These are phyloP conservation scores for Heliconius himera DNA, from an alignment of 1,140 invertebrate genomes.

Conservation along the genomic window DNA sequence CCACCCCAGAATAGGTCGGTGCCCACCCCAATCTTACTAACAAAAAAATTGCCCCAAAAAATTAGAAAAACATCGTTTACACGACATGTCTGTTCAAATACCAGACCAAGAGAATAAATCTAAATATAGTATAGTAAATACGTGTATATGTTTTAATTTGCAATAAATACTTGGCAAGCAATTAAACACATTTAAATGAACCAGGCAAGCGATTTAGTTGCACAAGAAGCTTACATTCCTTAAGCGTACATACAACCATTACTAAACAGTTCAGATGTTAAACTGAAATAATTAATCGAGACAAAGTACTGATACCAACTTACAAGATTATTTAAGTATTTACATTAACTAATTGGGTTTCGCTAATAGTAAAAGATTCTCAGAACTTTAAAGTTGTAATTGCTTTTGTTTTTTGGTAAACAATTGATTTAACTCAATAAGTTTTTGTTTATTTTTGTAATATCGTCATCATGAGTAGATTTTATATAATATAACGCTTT, in stretches of 20 bases:
- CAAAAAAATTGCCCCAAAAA: too few relatives aligned
- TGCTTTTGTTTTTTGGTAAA: neutral
- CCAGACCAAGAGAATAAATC: neutral
- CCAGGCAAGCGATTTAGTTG: neutral
- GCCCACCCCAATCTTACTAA: too few relatives aligned
- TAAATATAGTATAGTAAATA: neutral
- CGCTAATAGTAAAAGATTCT: conserved; percentile 24
- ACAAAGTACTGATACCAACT: conserved; percentile 24
- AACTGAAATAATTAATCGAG: conserved; percentile 45
- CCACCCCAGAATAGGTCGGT: too few relatives aligned
- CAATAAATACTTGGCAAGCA: neutral
- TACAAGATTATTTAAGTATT: conserved; percentile 29
- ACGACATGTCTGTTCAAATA: too few relatives aligned
- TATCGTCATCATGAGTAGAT: too few relatives aligned
- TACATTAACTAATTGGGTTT: conserved; percentile 27
- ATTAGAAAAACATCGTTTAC: too few relatives aligned
- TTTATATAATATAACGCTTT: too few relatives aligned
- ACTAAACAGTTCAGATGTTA: conserved; percentile 41
- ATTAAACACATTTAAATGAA: neutral
- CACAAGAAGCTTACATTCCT: conserved; percentile 7
- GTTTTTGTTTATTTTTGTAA: neutral
- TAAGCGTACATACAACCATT: conserved; percentile 31
- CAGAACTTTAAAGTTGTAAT: conserved; percentile 11
- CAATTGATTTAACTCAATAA: neutral
- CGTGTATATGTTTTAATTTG: neutral